These are phyloP conservation scores for Pelagia noctiluca DNA, from an alignment of 30 jellyfish, hydroid and myxozoan genomes.

Conservation along the genomic window DNA sequence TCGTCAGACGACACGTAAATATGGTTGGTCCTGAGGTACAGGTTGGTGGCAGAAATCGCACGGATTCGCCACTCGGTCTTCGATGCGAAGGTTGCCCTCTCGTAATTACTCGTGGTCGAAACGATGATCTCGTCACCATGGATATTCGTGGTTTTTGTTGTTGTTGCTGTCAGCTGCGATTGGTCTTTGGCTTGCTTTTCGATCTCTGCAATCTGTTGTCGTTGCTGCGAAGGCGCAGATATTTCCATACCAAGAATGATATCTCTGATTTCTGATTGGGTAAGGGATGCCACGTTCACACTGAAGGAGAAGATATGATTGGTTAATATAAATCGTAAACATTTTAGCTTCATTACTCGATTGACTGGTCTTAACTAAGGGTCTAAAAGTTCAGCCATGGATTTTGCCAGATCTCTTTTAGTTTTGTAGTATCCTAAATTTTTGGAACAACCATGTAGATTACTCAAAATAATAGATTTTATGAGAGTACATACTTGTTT, in stretches of 20 bases:
- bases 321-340: not conserved
- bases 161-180: slow-evolving; percentile 99
- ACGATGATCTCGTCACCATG: slow-evolving; percentile 99
- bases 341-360: not conserved
- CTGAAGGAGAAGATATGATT: slow-evolving; percentile 26
- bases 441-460: no score
- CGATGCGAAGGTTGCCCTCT: slow-evolving; percentile 97
- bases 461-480: no score
- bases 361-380: not conserved
- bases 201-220: slow-evolving; percentile 99
- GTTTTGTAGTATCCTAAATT: no score
- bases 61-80: slow-evolving; percentile 99
- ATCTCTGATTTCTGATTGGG: slow-evolving; percentile 99
- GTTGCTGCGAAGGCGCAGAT: slow-evolving; percentile 99
- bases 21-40: slow-evolving; percentile 98
- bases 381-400: no score
- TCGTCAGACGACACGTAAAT: slow-evolving; percentile 99
- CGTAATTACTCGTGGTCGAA: slow-evolving; percentile 98
- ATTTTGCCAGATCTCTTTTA: no score
- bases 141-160: slow-evolving; percentile 97
- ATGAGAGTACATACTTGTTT: slow-evolving; percentile 82
- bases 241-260: slow-evolving; percentile 99
- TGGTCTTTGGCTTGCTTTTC: slow-evolving; percentile 99
- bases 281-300: slow-evolving; percentile 99
- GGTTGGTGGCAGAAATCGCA: slow-evolving; percentile 99